A percentile compares a stretch with the other conserved stretches of the same genome.
Conservation (phyloP, 2,888 invertebrate species). For the Phortica okadai region DNA sequence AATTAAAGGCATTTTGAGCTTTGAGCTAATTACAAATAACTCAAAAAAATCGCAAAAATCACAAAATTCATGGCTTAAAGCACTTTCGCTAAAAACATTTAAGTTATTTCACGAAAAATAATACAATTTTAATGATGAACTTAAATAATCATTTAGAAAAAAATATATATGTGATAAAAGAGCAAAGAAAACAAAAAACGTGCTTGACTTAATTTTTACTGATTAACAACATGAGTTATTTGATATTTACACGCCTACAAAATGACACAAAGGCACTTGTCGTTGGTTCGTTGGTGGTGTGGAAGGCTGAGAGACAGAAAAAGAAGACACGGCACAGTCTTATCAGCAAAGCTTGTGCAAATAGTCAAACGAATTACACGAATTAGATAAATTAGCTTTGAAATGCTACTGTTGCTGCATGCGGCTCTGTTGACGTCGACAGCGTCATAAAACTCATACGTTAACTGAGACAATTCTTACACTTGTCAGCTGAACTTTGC, state of each 20-base stretch:
- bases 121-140: no score
- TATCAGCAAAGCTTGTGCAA: background rate
- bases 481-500: background rate
- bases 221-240: background rate
- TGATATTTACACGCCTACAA: slow-evolving; percentile 3
- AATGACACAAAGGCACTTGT: background rate
- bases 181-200: background rate
- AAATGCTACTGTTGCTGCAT: background rate
- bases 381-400: background rate
- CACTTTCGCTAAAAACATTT: no score
- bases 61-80: no score
- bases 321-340: background rate
- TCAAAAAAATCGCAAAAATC: no score
- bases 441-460: background rate
- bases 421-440: background rate
- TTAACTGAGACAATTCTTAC: background rate
- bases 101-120: no score
- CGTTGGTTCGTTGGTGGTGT: no score
- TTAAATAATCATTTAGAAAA: background rate
- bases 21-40: background rate
- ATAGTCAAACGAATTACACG: background rate
- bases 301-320: background rate
- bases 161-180: background rate
- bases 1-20: background rate
- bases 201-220: slow-evolving; percentile 14